A percentile compares a stretch with the other conserved stretches of the same genome.
phyloP scores from a whole-genome alignment of 2,888 invertebrate species.

The Drosophila diplacantha region DNA sequence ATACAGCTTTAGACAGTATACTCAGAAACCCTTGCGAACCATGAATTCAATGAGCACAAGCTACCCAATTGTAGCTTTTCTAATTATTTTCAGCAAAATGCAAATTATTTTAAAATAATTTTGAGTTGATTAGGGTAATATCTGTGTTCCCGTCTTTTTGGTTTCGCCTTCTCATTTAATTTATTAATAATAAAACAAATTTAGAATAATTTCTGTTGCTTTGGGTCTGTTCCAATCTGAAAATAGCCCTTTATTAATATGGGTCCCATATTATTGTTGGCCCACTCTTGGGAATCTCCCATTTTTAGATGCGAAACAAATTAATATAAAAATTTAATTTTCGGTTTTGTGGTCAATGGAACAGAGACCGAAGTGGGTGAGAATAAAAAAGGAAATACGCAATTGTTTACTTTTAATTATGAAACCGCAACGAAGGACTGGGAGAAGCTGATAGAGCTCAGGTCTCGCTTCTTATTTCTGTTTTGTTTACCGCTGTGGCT shows the following conservation, averaged over 20 bases:
- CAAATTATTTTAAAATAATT: slow-evolving; percentile 4
- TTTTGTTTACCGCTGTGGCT: slow-evolving; percentile 25
- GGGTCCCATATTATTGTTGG: slow-evolving; percentile 39
- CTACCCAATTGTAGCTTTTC: background rate
- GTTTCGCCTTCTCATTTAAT: slow-evolving; percentile 2
- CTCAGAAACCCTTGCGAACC: background rate
- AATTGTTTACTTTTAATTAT: slow-evolving; percentile 70
- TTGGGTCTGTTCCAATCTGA: slow-evolving; percentile 29
- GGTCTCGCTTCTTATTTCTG: slow-evolving; percentile 33
- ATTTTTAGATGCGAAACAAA: slow-evolving; percentile 42
- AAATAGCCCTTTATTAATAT: slow-evolving; percentile 63
- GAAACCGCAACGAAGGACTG: slow-evolving; percentile 51
- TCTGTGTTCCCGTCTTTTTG: background rate
- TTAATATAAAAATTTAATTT: slow-evolving; percentile 48
- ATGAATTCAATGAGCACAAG: background rate
- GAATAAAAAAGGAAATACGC: slow-evolving; percentile 4
- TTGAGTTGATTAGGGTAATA: slow-evolving; percentile 9
- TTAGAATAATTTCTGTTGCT: slow-evolving; percentile 1
- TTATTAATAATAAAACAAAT: slow-evolving; percentile 23
- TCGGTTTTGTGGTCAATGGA: slow-evolving; percentile 28
- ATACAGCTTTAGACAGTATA: no score
- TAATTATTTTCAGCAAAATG: slow-evolving; percentile 9
- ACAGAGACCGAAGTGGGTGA: background rate
- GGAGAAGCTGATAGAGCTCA: slow-evolving; percentile 38
- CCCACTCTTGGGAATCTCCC: slow-evolving; percentile 30